Evolutionary conservation across 2,888 invertebrate species (phyloP), one percentile per base, ranked within the genome.

Genomic region (Ennomos fuscantarius): DNA sequence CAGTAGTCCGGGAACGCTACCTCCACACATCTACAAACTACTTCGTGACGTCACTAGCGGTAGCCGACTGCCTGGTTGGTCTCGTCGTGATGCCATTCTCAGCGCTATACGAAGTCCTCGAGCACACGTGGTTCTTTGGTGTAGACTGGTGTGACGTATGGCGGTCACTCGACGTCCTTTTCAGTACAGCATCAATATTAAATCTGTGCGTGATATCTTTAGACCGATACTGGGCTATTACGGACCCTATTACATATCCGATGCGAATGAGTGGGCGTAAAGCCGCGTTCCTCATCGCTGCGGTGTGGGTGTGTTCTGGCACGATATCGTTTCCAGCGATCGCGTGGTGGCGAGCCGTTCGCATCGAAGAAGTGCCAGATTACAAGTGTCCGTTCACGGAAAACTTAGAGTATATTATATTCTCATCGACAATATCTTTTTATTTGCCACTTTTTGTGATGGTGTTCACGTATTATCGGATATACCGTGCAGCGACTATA

Each of bases 291-390:
- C 93, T 99, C 8, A 99, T 99, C 62, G 97, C 97, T 0, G 95
- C 96, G 8, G 99, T 99, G 8, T 99, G 99, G 99, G 94, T 99
- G 36, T 98, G 99, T 83, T 98, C 99, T 10, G 96, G 98, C 57
- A 96, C 97, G 15, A 99, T 99, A 81, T 99, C 99, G 3, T 99
- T 99, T 86, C 99, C 99, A 2, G 99, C 99, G 1, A 99, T 99
- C 61, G 95, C 96, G 5, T 98, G 97, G 97, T 98, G 97, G 97
- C 93, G 97, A n/a, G 96, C 96, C 0, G 98, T 97, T 0, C 92
- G 97, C 35, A 94, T 94, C 47, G 96, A 96, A 70, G 95, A 96
- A 76, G 95, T 97, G 70, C 96, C 97, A 8, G 94, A 95, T 69
- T 95, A 95, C 79, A 96, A 96, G 83, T 99, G 99, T 87, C 96